These are phyloP conservation scores for Papilio aristodemus DNA, from an alignment of 1,140 invertebrate species.

Conservation along the genomic window DNA sequence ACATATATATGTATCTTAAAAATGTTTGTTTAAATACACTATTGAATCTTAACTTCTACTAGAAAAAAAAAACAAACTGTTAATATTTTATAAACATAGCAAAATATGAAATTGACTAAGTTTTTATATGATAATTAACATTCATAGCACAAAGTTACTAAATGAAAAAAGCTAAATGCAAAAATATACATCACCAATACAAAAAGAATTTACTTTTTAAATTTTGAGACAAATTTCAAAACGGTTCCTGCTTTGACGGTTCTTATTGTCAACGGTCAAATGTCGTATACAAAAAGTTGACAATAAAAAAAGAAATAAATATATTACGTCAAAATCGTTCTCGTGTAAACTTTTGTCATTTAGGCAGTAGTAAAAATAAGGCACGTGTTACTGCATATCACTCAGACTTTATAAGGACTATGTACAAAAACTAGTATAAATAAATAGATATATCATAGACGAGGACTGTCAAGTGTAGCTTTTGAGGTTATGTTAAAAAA, in stretches of 20 bases:
- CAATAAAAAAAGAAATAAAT: neutral
- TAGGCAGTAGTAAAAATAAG: conserved; percentile 26
- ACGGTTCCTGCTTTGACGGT: neutral
- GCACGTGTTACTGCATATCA: conserved; percentile 32
- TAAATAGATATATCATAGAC: conserved; percentile 1
- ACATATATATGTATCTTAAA: conserved; percentile 1
- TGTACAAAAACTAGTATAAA: conserved; percentile 31
- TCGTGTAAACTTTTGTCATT: neutral
- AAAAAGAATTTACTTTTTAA: neutral
- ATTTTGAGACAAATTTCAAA: conserved; percentile 24
- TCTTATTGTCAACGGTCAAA: neutral
- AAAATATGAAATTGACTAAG: conserved; percentile 22
- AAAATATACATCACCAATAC: conserved; percentile 32
- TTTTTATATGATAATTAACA: conserved; percentile 3
- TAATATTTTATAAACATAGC: conserved; percentile 30
- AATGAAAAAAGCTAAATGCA: conserved; percentile 31
- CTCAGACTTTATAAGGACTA: conserved; percentile 23
- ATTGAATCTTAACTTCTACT: conserved; percentile 13
- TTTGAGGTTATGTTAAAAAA: neutral
- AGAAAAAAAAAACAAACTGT: conserved; percentile 24
- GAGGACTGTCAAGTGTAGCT: conserved; percentile 16
- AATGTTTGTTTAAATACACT: conserved; percentile 5
- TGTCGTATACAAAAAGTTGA: neutral
- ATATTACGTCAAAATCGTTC: neutral
- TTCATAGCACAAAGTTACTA: conserved; percentile 7